Conservation (phyloP, 2,113 vertebrate genomes). For the Leuciscus idus region DNA sequence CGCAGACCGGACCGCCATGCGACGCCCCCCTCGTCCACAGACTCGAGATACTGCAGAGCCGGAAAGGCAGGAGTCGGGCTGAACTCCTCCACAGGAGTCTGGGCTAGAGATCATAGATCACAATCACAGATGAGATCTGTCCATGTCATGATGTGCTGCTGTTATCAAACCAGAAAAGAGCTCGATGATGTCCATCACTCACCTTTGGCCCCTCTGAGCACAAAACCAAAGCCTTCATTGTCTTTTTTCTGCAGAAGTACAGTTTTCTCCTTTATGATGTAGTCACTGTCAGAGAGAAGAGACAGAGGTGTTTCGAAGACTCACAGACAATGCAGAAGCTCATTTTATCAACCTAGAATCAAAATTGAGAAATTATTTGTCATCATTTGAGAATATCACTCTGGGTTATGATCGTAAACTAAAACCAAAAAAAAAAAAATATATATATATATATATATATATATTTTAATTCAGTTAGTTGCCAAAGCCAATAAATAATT, state of each 20-base stretch:
- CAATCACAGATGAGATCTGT: not conserved
- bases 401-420: no score
- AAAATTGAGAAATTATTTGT: not conserved
- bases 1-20: conserved; percentile 89
- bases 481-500: no score
- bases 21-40: conserved; percentile 92
- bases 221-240: conserved; percentile 98
- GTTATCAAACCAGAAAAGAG: not conserved
- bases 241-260: conserved; percentile 99
- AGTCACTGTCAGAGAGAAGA: conserved; percentile 85
- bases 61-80: conserved; percentile 91
- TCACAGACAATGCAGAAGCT: not conserved
- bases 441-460: no score
- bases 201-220: conserved; percentile 99
- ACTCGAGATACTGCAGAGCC: conserved; percentile 91
- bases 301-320: conserved; percentile 27
- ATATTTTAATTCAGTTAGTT: no score
- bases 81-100: conserved; percentile 94
- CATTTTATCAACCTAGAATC: not conserved
- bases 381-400: no score
- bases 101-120: conserved; percentile 72
- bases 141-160: not conserved
- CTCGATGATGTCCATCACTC: conserved; percentile 42
- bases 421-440: no score
- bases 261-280: conserved; percentile 98